Base-by-base conservation (phyloP, 2,797 vertebrate species). In the Orestias chungarensis region DNA sequence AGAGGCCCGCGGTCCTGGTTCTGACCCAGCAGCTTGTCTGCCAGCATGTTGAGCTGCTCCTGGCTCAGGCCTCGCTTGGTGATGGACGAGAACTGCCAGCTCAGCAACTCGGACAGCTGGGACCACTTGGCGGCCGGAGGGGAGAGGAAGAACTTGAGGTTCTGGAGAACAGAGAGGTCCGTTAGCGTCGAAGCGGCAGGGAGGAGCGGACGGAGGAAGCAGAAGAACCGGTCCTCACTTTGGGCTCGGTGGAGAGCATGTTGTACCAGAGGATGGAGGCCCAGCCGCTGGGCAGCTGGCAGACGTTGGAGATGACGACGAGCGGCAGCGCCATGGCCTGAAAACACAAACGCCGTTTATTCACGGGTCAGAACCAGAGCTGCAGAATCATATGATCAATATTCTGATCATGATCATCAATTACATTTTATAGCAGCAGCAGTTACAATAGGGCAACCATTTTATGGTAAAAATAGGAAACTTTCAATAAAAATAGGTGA, bases 221-320 rank as follows among this genome's bases (percentile, higher is more conserved):
- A 7, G 27, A 3, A 2, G 4, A 31, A 40, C 0, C 0, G 3
- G 23, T 27, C 25, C 81, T 50, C 91, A 97, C 98, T 95, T 96
- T 97, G 66, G 96, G 95, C 64, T 99, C 97, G 0, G 91, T 92
- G 75, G 94, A 96, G 65, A 98, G 91, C 97, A 98, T 99, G 94
- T 99, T 99, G 95, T 99, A 99, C 97, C 97, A 99, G 54, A 99
- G 89, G 89, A 99, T 97, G 68, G 98, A 99, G 74, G 97, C 98
- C 98, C 98, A 99, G 71, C 97, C 97, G 14, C 96, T 97, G 20
- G 98, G 98, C 66, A 99, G 95, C 93, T 99, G 98, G 86, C 96
- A 97, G 61, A 99, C 97, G 0, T 99, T 99, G 49, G 98, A 99
- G 91, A 99, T 99, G 76, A 99, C 97, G 31, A 99, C 96, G 0